Evolutionary conservation across 2,113 vertebrate species (phyloP), one percentile per base, ranked within the genome.

Genomic region (Podilymbus podiceps): DNA sequence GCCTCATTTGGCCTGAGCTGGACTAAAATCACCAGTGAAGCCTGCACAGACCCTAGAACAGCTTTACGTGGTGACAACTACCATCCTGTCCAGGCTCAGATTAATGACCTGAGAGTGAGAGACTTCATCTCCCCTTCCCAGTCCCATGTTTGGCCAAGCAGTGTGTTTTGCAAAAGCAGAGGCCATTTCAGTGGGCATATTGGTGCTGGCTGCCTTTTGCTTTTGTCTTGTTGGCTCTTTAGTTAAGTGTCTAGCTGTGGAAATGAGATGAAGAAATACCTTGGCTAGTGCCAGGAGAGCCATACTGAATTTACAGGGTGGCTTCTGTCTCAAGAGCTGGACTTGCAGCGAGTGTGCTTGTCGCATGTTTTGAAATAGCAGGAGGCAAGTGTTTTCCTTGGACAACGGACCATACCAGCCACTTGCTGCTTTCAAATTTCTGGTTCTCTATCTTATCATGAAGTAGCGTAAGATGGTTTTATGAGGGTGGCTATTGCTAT

Each of bases 371-470:
- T 88, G 68, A 74, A 80, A 47, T 27, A 63, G 56, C 64, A 62
- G 66, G 56, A 94, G 49, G 44, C 68, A 59, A 59, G 19, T 91
- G 83, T 94, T 97, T 97, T 81, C 58, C 49, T 88, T 95, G 96
- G 93, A 84, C 77, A 86, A 76, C 89, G 68, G 71, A 93, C 89
- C 84, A 5, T 59, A 58, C 58, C 67, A 69, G 24, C 58, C 59
- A 80, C 50, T 59, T 76, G 24, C 31, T 89, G 58, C 55, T 95
- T 78, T 93, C 90, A 53, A 28, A 68, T 88, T 94, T 90, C 68
- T 91, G 71, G 8, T 85, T 80, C 91, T 91, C 95, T 87, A 94
- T 95, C 74, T 92, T 85, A 90, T 73, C 74, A 4, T 42, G 25
- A 83, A 66, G 50, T 50, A 73, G 55, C 9, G 23, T 35, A 40